Conservation (phyloP, 2,797 vertebrate genomes). For the Falco cherrug region DNA sequence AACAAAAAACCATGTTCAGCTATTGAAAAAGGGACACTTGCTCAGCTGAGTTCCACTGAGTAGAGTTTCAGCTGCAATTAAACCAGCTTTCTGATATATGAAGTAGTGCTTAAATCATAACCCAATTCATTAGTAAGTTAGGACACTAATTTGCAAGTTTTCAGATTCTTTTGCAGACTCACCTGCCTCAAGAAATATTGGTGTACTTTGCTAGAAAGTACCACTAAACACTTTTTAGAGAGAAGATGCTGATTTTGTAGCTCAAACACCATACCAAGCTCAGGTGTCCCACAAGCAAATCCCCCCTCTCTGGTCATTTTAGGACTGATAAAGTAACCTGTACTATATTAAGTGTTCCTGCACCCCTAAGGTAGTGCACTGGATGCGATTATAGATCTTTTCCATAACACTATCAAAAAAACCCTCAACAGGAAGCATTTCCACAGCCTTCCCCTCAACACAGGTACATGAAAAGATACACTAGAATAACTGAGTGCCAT, state of each 20-base stretch:
- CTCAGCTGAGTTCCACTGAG: neutral
- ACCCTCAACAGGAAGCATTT: neutral
- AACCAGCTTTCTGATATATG: neutral
- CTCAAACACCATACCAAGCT: neutral
- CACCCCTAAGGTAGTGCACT: neutral
- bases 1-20: neutral
- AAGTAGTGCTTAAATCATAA: neutral
- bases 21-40: neutral
- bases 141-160: neutral
- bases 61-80: neutral
- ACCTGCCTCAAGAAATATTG: neutral
- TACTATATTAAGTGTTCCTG: neutral
- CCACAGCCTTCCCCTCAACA: neutral
- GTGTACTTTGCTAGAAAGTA: neutral
- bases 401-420: neutral
- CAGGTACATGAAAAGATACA: neutral
- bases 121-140: neutral
- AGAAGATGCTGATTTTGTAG: fast-evolving
- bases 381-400: neutral
- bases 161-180: neutral
- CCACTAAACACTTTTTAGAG: neutral
- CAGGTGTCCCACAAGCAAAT: neutral
- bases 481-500: neutral
- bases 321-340: neutral
- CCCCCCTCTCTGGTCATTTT: neutral